Conservation (phyloP, 2,888 invertebrate species). For the Drosophila fungiperda region DNA sequence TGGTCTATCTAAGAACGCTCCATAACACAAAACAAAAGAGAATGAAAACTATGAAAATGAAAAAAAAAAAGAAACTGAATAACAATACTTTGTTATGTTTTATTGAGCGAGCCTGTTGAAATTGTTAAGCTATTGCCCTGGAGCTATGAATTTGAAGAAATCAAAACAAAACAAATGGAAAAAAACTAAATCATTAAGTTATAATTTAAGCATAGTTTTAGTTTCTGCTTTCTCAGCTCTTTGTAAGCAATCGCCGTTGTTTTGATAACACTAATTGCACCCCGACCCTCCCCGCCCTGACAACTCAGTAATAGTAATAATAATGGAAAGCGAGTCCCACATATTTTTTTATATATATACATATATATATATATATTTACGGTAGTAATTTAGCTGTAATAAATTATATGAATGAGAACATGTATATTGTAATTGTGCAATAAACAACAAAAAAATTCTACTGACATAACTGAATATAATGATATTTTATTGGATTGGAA, state of each 20-base stretch:
- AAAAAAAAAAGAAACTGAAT: conserved; percentile 32
- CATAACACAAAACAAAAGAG: conserved; percentile 30
- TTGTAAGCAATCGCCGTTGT: conserved; percentile 70
- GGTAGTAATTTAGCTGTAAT: conserved; percentile 73
- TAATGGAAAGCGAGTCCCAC: conserved; percentile 48
- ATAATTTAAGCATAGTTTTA: conserved; percentile 49
- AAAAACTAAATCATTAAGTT: conserved; percentile 38
- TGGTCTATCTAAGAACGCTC: conserved; percentile 47
- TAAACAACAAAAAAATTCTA: conserved; percentile 77
- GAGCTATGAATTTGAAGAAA: conserved; percentile 60
- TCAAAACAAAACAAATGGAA: conserved; percentile 37
- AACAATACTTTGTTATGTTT: conserved; percentile 58
- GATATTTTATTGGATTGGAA: neutral
- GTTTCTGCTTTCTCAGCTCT: conserved; percentile 48
- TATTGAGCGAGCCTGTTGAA: conserved; percentile 64
- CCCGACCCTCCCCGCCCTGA: conserved; percentile 20
- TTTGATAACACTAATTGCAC: conserved; percentile 70
- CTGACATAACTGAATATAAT: conserved; percentile 55
- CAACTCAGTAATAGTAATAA: conserved; percentile 59
- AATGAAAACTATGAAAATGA: conserved; percentile 20
- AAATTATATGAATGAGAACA: conserved; percentile 77
- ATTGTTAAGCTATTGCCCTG: conserved; percentile 68
- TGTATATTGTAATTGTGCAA: conserved; percentile 83
- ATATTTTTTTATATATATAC: conserved; percentile 38
- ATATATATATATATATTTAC: conserved; percentile 30